Base-by-base conservation (phyloP, 2,888 invertebrate species). In the Drosophila rellima region DNA sequence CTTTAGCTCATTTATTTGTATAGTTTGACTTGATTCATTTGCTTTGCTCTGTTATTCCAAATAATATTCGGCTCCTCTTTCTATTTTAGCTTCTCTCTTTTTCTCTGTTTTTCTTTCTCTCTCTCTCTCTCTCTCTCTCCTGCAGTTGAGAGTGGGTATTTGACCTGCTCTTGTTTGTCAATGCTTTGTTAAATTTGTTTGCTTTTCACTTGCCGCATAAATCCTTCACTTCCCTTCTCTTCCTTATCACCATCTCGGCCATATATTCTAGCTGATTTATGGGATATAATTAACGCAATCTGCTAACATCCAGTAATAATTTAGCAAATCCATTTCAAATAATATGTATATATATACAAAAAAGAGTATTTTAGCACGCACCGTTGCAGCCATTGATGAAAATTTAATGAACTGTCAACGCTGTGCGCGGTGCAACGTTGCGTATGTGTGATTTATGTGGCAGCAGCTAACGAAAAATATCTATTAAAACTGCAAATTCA, bases 331-430 rank as follows among this genome's bases (percentile, higher is more conserved):
- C 65, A 54, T 51, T 61, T 65, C 57, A 70, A 80, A 64, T 48
- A 42, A 59, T 31, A 20, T 31, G 13, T 52, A 13, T 10, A 37
- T 11, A 37, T 23, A 17, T 1, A 3, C 3, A 54, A 31, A 54
- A 56, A 23, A 33, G 44, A 29, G 50, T 48, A 45, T 50, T 68
- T 65, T 55, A 54, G 64, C 60, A 63, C 70, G 70, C 73, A 55
- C 35, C 45, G 54, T 50, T 64, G 72, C 60, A 52, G 55, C 59
- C 72, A 73, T 74, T 74, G 76, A 79, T 74, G 76, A 56, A 69
- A 87, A 79, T 76, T 87, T 84, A 84, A 83, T 82, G 88, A 85
- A 74, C 82, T 85, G 88, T 85, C 84, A 84, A 72, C 71, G 62
- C 73, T 40, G 51, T 54, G 33, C 48, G 47, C 42, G 35, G 52